Evolutionary conservation across 2,797 vertebrate genomes (phyloP).

Genomic region (Staurois parvus): DNA sequence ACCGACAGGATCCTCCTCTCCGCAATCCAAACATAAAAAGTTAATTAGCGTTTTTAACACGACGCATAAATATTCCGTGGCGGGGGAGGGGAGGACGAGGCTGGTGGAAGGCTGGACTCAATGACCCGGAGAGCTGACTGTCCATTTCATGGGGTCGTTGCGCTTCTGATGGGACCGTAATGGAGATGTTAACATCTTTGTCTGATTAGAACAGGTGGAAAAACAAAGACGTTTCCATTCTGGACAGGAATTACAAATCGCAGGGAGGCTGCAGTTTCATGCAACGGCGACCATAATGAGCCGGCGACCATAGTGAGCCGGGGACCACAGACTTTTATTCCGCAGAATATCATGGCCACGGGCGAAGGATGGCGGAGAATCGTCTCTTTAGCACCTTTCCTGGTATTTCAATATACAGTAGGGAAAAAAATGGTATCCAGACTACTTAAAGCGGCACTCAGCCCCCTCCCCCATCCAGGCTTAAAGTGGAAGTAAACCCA

Average conservation of each 20-base stretch:
- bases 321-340: not conserved
- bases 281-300: not conserved
- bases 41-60: slow-evolving; percentile 33
- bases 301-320: not conserved
- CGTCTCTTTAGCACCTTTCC: not conserved
- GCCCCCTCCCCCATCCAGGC: too few relatives aligned
- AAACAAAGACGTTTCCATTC: not conserved
- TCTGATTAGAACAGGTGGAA: slow-evolving; percentile 27
- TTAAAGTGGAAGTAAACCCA: too few relatives aligned
- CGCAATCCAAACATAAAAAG: slow-evolving; percentile 38
- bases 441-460: too few relatives aligned
- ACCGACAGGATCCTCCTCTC: slow-evolving; percentile 17
- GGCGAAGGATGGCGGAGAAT: not conserved
- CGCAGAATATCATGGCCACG: not conserved
- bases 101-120: slow-evolving; percentile 24
- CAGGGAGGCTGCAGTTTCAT: not conserved
- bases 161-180: slow-evolving; percentile 2
- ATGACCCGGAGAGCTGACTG: slow-evolving; percentile 9
- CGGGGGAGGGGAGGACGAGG: not conserved
- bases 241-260: not conserved
- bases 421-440: too few relatives aligned
- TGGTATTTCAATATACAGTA: not conserved
- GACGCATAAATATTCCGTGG: slow-evolving; percentile 26
- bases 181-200: slow-evolving; percentile 13
- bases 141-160: slow-evolving; percentile 36